These are phyloP conservation scores for Oncopeltus fasciatus DNA, from an alignment of 1,140 invertebrate genomes.

Conservation along the genomic window DNA sequence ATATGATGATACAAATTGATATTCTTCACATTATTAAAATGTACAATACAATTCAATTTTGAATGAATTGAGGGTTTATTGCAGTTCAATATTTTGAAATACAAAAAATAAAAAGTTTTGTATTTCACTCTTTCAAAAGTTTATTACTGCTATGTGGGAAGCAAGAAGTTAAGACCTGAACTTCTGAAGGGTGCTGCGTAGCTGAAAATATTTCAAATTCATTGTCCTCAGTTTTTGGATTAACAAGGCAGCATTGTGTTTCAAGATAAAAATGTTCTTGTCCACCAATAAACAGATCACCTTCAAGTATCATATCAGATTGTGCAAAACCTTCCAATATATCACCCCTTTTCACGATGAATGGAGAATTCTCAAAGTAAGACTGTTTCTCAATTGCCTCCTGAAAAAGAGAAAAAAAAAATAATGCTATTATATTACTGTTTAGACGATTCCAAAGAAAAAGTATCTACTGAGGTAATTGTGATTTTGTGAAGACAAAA, in stretches of 20 bases:
- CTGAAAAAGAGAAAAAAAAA: conserved; percentile 24
- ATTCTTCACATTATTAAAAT: too few relatives aligned
- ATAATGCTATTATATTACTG: background rate
- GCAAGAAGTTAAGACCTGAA: conserved; percentile 32
- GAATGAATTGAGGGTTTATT: too few relatives aligned
- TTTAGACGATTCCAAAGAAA: too few relatives aligned
- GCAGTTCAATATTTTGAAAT: too few relatives aligned
- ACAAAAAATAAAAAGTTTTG: too few relatives aligned
- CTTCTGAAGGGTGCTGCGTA: conserved; percentile 67
- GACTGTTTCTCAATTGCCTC: conserved; percentile 64
- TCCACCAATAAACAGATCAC: conserved; percentile 65
- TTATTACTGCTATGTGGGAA: too few relatives aligned
- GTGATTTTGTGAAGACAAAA: too few relatives aligned
- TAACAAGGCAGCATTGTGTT: conserved; percentile 58
- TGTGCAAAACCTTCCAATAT: conserved; percentile 41
- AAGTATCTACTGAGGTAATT: too few relatives aligned
- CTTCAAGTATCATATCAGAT: conserved; percentile 39
- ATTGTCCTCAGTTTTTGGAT: conserved; percentile 63
- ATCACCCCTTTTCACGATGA: conserved; percentile 48
- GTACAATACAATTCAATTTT: too few relatives aligned
- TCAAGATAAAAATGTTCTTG: conserved; percentile 97
- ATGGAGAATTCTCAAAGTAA: conserved; percentile 41
- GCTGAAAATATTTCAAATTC: conserved; percentile 75
- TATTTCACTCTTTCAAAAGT: too few relatives aligned
- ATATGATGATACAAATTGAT: too few relatives aligned